A percentile compares a stretch with the other conserved stretches of the same genome.
These are phyloP conservation scores for Misgurnus mizolepis DNA, from an alignment of 2,113 vertebrate genomes.

Conservation along the genomic window DNA sequence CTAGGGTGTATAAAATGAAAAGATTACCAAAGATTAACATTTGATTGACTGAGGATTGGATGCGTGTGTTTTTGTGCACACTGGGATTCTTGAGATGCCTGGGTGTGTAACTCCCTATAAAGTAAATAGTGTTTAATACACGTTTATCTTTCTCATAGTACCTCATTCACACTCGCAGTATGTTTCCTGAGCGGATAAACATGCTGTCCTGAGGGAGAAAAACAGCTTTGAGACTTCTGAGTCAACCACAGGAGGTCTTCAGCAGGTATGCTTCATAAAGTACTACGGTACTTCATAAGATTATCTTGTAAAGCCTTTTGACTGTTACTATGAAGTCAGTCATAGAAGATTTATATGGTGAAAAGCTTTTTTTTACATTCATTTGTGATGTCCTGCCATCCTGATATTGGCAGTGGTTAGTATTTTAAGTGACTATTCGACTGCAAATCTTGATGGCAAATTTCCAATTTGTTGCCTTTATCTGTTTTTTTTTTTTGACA, in stretches of 20 bases:
- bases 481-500: no score
- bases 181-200: conserved; percentile 19
- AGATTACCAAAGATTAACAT: conserved; percentile 32
- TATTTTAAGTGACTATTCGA: no score
- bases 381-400: no score
- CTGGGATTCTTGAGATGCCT: background rate
- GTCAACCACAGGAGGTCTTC: conserved; percentile 2
- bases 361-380: no score
- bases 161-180: conserved; percentile 30
- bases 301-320: background rate
- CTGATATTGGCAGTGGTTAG: no score
- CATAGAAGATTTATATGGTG: background rate
- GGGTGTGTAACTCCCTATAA: conserved; percentile 10
- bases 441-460: no score
- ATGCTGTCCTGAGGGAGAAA: conserved; percentile 11
- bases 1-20: conserved; percentile 8
- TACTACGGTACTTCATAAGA: background rate
- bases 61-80: background rate
- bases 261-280: conserved; percentile 19
- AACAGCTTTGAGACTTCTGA: background rate
- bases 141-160: conserved; percentile 19
- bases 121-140: conserved; percentile 20
- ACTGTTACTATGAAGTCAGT: background rate
- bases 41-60: conserved; percentile 24
- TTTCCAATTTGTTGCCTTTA: no score